Percentiles rank a stretch among this genome's conserved stretches.
Evolutionary conservation across 2,888 invertebrate genomes (phyloP).

Genomic region (Phymatocera aterrima): DNA sequence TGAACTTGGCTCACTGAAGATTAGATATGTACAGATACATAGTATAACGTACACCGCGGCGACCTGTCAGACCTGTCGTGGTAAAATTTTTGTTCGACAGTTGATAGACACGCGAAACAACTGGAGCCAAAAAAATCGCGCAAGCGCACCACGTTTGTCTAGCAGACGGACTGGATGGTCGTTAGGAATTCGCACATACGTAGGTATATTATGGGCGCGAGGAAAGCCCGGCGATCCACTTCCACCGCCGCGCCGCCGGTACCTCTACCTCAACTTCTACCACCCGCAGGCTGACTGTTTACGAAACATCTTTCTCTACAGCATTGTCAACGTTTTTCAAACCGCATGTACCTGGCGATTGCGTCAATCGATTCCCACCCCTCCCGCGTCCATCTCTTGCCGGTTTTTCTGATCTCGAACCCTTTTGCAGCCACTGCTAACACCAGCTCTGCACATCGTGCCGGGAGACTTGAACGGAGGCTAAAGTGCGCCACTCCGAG

Average conservation of each 20-base stretch:
- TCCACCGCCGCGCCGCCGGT: too few relatives aligned
- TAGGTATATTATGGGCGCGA: neutral
- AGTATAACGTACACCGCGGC: too few relatives aligned
- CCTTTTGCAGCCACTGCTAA: constrained; percentile 16
- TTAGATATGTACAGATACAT: too few relatives aligned
- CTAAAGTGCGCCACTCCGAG: neutral
- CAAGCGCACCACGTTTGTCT: too few relatives aligned
- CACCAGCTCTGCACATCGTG: neutral
- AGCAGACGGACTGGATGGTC: too few relatives aligned
- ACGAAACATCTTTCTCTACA: constrained; percentile 25
- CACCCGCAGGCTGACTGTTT: neutral
- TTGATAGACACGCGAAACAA: too few relatives aligned
- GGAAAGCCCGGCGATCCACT: neutral
- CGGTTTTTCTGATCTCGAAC: neutral
- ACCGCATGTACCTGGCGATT: constrained; percentile 6
- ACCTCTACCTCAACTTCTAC: neutral
- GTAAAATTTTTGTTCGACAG: too few relatives aligned
- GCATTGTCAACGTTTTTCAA: constrained; percentile 34
- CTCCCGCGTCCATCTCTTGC: neutral
- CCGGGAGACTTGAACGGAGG: neutral
- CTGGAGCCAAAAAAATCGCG: too few relatives aligned
- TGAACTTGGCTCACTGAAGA: too few relatives aligned
- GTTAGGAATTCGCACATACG: too few relatives aligned
- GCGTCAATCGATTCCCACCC: constrained; percentile 16
- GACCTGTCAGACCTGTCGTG: too few relatives aligned